Conservation (phyloP, 2,797 vertebrate species). For the Craterocephalus amniculus region DNA sequence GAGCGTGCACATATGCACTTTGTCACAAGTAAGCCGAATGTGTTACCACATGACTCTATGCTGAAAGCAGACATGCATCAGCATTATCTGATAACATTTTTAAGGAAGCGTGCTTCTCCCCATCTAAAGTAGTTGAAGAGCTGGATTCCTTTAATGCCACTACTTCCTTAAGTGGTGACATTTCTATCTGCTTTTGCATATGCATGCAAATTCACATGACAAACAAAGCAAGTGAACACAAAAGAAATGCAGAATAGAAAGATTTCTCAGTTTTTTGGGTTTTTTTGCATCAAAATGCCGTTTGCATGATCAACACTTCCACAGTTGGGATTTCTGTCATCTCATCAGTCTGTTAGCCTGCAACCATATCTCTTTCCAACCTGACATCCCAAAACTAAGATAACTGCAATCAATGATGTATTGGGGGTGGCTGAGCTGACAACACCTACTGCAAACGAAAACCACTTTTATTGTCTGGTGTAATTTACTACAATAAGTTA, state of each 20-base stretch:
- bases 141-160: constrained; percentile 11
- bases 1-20: background rate
- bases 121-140: background rate
- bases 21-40: background rate
- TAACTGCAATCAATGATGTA: background rate
- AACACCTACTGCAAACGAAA: background rate
- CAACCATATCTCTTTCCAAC: constrained; percentile 12
- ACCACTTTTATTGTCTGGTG: background rate
- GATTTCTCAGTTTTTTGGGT: too few species aligned
- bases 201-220: background rate
- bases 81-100: background rate
- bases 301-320: background rate
- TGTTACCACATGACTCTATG: background rate
- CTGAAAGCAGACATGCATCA: background rate
- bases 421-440: background rate
- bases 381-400: constrained; percentile 1
- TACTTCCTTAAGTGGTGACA: constrained; percentile 36
- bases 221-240: background rate
- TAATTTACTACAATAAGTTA: background rate
- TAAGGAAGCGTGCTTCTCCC: constrained; percentile 4
- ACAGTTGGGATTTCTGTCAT: background rate
- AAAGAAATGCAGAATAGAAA: background rate
- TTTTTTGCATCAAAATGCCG: background rate
- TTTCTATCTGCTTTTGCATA: constrained; percentile 9
- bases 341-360: constrained; percentile 3